These are phyloP conservation scores for Pseudolaguvia tuberculata DNA, from an alignment of 2,113 vertebrate genomes.

Conservation along the genomic window DNA sequence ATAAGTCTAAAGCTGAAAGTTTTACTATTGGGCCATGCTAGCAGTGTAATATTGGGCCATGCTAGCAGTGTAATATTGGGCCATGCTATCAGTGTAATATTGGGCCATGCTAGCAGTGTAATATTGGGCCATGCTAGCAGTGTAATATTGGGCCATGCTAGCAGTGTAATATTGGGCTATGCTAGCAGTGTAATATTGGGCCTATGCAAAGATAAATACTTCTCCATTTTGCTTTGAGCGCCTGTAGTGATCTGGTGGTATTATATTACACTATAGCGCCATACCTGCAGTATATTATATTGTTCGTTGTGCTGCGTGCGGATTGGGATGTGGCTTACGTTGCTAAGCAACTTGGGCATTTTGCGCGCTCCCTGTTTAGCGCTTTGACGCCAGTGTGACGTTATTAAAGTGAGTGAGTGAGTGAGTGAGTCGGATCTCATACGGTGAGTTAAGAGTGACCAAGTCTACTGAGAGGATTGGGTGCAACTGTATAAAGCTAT, in stretches of 20 bases:
- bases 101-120: background rate
- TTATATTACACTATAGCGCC: background rate
- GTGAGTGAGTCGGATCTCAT: background rate
- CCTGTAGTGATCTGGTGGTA: no score
- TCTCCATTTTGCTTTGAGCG: no score
- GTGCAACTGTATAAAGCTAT: background rate
- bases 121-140: no score
- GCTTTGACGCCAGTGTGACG: conserved; percentile 44
- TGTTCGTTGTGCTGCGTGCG: background rate
- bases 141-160: no score
- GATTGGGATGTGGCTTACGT: conserved; percentile 11
- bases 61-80: background rate
- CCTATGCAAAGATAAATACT: background rate
- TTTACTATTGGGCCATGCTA: no score
- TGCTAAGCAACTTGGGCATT: conserved; percentile 34
- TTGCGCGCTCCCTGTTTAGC: background rate
- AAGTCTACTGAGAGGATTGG: background rate
- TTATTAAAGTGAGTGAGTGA: conserved; percentile 22
- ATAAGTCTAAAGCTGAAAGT: no score
- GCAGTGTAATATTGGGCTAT: no score
- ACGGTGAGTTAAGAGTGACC: background rate
- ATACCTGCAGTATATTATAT: background rate
- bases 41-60: no score
- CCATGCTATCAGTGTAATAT: no score
- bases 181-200: background rate